Evolutionary conservation across 2,797 vertebrate species (phyloP).

Genomic region (Luscinia megarhynchos): DNA sequence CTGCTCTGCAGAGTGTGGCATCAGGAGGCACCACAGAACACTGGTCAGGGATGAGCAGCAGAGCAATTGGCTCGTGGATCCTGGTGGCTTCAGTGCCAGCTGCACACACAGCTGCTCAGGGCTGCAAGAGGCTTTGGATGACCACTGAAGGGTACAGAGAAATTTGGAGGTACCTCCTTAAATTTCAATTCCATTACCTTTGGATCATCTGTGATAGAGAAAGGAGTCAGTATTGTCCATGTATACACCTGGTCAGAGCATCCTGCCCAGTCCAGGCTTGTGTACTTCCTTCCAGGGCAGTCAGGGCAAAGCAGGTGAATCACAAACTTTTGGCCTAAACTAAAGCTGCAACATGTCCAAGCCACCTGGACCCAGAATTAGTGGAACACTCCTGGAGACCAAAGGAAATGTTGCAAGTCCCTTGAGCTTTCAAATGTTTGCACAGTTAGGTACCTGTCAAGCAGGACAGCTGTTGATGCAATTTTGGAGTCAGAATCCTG

Average conservation of each 20-base stretch:
- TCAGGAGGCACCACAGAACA: background rate
- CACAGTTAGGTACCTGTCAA: background rate
- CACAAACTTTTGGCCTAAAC: background rate
- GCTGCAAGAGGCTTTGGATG: background rate
- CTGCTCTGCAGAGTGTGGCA: background rate
- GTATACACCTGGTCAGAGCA: background rate
- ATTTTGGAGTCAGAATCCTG: background rate
- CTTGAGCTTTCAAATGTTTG: background rate
- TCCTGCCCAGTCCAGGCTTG: background rate
- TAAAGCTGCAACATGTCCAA: background rate
- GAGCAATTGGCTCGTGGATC: background rate
- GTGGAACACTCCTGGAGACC: background rate
- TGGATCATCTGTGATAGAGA: background rate
- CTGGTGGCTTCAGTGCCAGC: background rate
- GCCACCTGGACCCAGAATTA: background rate
- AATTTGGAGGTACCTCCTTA: background rate
- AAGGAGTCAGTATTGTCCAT: background rate
- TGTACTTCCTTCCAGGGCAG: background rate
- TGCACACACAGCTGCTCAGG: rapidly evolving
- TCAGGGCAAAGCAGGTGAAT: background rate
- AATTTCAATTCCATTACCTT: background rate
- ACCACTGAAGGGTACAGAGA: background rate
- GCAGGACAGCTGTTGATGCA: background rate
- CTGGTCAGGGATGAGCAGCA: background rate
- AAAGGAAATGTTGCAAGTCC: background rate